Conservation (phyloP, 2,888 invertebrate genomes). For the Oscheius sp. region DNA sequence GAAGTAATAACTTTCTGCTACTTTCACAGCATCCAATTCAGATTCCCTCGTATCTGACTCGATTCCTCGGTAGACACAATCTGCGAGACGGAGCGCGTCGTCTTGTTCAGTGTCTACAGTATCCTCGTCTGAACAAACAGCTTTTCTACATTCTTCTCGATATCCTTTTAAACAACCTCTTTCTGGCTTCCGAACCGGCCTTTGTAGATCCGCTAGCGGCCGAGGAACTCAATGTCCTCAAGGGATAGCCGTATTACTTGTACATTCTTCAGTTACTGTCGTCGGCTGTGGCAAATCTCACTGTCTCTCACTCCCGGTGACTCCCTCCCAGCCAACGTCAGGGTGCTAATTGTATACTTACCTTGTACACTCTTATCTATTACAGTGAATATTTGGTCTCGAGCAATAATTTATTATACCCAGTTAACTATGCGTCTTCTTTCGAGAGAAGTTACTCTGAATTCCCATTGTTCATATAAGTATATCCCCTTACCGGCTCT, state of each 20-base stretch:
- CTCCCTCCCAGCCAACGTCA: no score
- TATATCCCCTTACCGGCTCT: neutral
- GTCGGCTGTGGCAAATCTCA: no score
- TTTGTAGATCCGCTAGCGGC: conserved; percentile 30
- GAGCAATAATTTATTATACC: no score
- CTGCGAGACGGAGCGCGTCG: conserved; percentile 40
- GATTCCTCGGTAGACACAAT: conserved; percentile 45
- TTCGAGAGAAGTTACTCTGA: neutral
- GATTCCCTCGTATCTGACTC: conserved; percentile 44
- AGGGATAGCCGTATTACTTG: no score
- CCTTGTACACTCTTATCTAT: no score
- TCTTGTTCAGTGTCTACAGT: conserved; percentile 75
- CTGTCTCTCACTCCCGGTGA: no score
- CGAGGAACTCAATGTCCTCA: neutral
- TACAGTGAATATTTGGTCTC: no score
- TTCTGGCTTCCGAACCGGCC: conserved; percentile 26
- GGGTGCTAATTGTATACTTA: no score
- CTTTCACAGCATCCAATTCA: conserved; percentile 29
- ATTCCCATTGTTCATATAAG: neutral
- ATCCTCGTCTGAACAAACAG: conserved; percentile 79
- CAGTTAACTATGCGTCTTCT: no score
- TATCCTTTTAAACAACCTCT: conserved; percentile 35
- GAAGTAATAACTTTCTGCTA: conserved; percentile 23
- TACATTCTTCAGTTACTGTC: no score
- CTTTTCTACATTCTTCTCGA: conserved; percentile 85